A percentile compares a stretch with the other conserved stretches of the same genome.
phyloP scores from a whole-genome alignment of 30 jellyfish, hydroid and myxozoan species.

The Haliclystus octoradiatus region DNA sequence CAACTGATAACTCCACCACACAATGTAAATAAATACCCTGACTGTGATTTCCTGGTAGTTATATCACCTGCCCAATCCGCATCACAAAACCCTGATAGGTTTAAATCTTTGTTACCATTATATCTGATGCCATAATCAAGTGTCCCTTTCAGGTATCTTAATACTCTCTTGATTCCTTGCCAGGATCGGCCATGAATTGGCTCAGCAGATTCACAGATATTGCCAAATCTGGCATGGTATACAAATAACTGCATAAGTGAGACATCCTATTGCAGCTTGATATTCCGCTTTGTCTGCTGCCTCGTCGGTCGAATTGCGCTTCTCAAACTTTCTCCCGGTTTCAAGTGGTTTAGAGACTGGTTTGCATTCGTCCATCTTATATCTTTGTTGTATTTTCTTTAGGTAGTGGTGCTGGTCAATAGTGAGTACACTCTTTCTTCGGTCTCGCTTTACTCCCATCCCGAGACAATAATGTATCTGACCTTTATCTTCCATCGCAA shows the following conservation, averaged over 20 bases:
- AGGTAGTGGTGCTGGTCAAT: slow-evolving; percentile 14
- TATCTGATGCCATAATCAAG: slow-evolving; percentile 5
- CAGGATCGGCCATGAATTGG: too few species aligned
- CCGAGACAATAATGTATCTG: slow-evolving; percentile 31
- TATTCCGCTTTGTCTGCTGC: slow-evolving; percentile 13
- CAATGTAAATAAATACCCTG: slow-evolving; percentile 3
- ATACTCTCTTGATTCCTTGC: neutral
- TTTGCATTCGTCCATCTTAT: slow-evolving; percentile 11
- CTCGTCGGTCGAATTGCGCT: slow-evolving; percentile 2
- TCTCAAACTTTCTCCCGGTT: slow-evolving; percentile 9
- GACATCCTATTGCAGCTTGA: slow-evolving; percentile 28
- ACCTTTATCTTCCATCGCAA: slow-evolving; percentile 36
- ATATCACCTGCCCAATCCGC: slow-evolving; percentile 36
- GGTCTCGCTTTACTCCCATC: slow-evolving; percentile 20
- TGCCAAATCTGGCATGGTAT: too few species aligned
- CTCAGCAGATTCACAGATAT: too few species aligned
- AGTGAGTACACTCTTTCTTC: neutral
- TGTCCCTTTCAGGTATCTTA: slow-evolving; percentile 13
- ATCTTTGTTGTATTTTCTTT: slow-evolving; percentile 2
- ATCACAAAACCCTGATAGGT: slow-evolving; percentile 11
- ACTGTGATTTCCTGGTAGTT: neutral
- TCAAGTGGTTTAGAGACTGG: slow-evolving; percentile 35
- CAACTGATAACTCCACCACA: neutral
- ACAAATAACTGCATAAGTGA: slow-evolving; percentile 26
- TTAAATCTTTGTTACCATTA: neutral